A percentile compares a stretch with the other conserved stretches of the same genome.
Conservation (phyloP, 2,113 vertebrate genomes). For the Erythrocebus patas region DNA sequence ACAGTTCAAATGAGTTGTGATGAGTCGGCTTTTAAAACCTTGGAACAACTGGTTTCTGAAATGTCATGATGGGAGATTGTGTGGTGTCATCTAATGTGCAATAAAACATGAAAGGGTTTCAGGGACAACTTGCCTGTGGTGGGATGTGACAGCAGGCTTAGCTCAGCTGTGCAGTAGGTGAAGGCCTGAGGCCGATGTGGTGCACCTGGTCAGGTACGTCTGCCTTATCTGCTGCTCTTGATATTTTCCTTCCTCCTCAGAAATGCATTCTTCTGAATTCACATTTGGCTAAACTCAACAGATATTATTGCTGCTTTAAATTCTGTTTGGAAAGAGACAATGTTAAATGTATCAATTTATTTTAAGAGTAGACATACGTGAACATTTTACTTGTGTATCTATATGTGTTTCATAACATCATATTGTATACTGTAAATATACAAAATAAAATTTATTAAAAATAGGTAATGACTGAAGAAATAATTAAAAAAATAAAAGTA, state of each 20-base stretch:
- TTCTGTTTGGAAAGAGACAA: background rate
- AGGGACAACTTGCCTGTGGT: background rate
- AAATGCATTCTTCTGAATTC: background rate
- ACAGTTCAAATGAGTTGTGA: background rate
- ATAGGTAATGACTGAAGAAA: background rate
- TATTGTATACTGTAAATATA: background rate
- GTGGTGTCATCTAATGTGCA: constrained; percentile 52
- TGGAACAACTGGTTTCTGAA: constrained; percentile 18
- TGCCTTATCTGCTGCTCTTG: background rate
- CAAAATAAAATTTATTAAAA: background rate
- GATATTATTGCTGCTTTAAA: background rate
- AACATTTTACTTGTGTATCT: background rate
- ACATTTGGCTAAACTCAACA: background rate
- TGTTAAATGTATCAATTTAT: background rate
- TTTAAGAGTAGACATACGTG: background rate
- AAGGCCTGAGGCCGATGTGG: background rate
- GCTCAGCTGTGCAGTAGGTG: background rate
- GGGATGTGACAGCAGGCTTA: background rate
- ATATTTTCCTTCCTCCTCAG: background rate
- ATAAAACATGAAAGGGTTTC: constrained; percentile 54
- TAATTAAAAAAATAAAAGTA: background rate
- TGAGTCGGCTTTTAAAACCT: constrained; percentile 7
- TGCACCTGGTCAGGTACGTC: background rate
- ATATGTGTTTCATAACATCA: background rate
- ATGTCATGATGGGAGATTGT: constrained; percentile 36